These are phyloP conservation scores for Rallus limicola DNA, from an alignment of 2,113 vertebrate species.

Conservation along the genomic window DNA sequence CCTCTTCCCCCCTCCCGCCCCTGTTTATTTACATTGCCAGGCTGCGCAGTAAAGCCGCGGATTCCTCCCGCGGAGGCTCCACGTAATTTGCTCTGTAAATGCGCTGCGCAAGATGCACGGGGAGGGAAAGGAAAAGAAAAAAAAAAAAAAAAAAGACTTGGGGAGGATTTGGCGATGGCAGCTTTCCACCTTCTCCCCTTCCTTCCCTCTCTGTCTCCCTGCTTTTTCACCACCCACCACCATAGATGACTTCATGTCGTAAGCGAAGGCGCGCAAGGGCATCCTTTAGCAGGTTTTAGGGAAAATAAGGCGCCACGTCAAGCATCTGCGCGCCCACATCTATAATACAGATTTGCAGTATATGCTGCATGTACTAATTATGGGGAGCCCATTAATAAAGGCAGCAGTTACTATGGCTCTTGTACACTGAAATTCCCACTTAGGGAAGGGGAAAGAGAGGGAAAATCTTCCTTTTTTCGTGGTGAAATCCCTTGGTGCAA, in stretches of 20 bases:
- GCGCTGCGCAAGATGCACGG: not conserved
- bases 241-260: not conserved
- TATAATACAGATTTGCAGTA: accelerated
- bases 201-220: not conserved
- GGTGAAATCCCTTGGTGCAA: not conserved
- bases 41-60: not conserved
- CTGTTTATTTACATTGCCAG: not conserved
- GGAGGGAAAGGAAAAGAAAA: not conserved
- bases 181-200: not conserved
- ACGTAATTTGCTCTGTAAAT: not conserved
- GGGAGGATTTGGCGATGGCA: not conserved
- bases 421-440: not conserved
- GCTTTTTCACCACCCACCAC: not conserved
- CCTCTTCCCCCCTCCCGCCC: not conserved
- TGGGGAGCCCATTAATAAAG: not conserved
- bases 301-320: not conserved
- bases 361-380: not conserved
- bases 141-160: not conserved
- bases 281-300: not conserved
- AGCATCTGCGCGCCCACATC: not conserved
- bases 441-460: not conserved
- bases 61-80: not conserved
- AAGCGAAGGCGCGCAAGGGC: not conserved
- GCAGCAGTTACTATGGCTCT: not conserved
- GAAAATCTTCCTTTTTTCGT: not conserved